These are phyloP conservation scores for Drosophila atripex DNA, from an alignment of 2,888 invertebrate species.

Conservation along the genomic window DNA sequence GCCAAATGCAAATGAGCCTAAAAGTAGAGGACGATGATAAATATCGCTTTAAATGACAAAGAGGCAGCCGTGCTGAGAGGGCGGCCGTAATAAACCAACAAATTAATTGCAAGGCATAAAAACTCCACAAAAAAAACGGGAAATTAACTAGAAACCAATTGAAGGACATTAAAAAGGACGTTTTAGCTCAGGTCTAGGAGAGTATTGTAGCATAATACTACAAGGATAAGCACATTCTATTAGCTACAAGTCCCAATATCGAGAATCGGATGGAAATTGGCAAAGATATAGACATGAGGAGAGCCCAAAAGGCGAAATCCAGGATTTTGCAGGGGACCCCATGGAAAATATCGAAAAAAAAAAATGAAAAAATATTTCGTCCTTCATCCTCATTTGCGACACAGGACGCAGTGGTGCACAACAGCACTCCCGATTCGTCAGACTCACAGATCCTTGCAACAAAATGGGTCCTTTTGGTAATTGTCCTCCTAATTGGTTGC, in stretches of 20 bases:
- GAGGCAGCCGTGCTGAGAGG: conserved; percentile 5
- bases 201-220: no score
- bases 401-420: neutral
- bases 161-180: neutral
- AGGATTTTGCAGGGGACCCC: no score
- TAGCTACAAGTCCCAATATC: no score
- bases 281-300: no score
- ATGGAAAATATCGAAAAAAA: no score
- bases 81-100: conserved; percentile 22
- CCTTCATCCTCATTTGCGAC: conserved; percentile 65
- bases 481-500: conserved; percentile 70
- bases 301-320: no score
- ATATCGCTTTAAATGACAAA: conserved; percentile 73
- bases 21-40: conserved; percentile 65
- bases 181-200: no score
- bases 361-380: no score
- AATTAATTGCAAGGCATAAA: conserved; percentile 35
- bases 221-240: no score
- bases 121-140: neutral
- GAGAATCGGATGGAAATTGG: no score
- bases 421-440: neutral
- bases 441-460: conserved; percentile 25
- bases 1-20: conserved; percentile 47
- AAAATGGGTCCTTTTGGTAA: conserved; percentile 42
- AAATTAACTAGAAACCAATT: conserved; percentile 6